Evolutionary conservation across 2,888 invertebrate species (phyloP), one percentile per base, ranked within the genome.

Genomic region (Linnaemya vulpina): DNA sequence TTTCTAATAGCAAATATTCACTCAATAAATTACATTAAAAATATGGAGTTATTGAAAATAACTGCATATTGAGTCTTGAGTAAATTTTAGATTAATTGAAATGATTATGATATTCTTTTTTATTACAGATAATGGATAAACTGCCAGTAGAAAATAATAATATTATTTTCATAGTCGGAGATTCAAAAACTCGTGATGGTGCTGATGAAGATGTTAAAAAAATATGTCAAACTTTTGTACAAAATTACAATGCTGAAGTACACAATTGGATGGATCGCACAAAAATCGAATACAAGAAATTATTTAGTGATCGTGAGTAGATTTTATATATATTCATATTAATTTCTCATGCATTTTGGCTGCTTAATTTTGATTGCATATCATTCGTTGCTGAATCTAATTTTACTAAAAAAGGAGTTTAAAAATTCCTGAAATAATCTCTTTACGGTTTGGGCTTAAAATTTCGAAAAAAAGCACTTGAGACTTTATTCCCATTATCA

Each of bases 151-250:
- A 30, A 1, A 15, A 1, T 1, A 70, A 75, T 38, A 71, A 70
- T 38, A 40, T 79, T 13, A 35, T 82, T 25, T 13, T 76, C 5
- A 55, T 82, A 20, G 65, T 71, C 0, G 82, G 76, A 20, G 40
- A 58, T 0, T 62, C 68, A 40, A n/a, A 35, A 13, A 55, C 0
- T 9, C 70, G 81, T 3, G 51, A 38, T 40, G 81, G 76, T 8
- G 5, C 55, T 5, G 9, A 70, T 9, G 63, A 62, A 25, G 70
- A 82, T 70, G 15, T 63, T 1, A 2, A 53, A n/a, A 35, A 20
- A 43, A 70, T 82, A 17, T 10, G 3, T 15, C 20, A 46, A 22
- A 82, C 67, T 3, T 82, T 82, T n/a, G n/a, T 11, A 3, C 20
- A 46, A 1, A 3, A 30, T 13, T 81, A 75, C 68, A 68, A 82